Percentiles rank a stretch among this genome's conserved stretches.
phyloP scores from a whole-genome alignment of 1,140 invertebrate species.

The Mycetomoellerius zeteki region DNA sequence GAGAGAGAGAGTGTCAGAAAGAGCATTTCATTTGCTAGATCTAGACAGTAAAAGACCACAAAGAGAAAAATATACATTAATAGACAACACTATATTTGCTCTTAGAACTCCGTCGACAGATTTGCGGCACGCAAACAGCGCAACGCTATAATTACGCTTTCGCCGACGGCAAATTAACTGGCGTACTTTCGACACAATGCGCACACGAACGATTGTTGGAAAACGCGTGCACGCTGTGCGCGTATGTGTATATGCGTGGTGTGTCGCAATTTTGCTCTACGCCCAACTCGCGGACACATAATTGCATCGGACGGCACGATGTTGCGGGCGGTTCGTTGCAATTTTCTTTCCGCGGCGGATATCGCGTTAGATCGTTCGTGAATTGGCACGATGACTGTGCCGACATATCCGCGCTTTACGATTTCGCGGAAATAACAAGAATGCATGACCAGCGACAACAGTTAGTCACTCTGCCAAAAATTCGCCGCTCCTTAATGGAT shows the following conservation, averaged over 20 bases:
- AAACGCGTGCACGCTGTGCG: slow-evolving; percentile 5
- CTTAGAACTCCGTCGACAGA: slow-evolving; percentile 44
- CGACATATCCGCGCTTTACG: slow-evolving; percentile 2
- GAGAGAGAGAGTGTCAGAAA: neutral
- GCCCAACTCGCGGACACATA: slow-evolving; percentile 15
- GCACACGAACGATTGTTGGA: slow-evolving; percentile 44
- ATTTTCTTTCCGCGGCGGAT: slow-evolving; percentile 21
- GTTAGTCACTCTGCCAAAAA: slow-evolving; percentile 7
- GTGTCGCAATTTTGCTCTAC: slow-evolving; percentile 42
- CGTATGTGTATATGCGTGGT: neutral
- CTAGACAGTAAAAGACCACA: neutral
- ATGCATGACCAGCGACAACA: neutral
- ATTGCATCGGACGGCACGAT: slow-evolving; percentile 3
- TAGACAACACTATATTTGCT: slow-evolving; percentile 15
- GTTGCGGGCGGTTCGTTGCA: slow-evolving; percentile 19
- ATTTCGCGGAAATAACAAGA: slow-evolving; percentile 43
- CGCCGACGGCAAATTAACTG: slow-evolving; percentile 56
- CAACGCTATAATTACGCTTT: slow-evolving; percentile 64
- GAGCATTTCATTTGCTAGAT: neutral
- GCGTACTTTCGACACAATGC: slow-evolving; percentile 55
- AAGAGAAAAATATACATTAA: slow-evolving; percentile 30
- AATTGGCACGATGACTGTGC: slow-evolving; percentile 17
- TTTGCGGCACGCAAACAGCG: slow-evolving; percentile 55
- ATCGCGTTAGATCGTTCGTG: neutral
- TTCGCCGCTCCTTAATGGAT: slow-evolving; percentile 23